Conservation (phyloP, 2,113 vertebrate species). For the Notothenia rossii region DNA sequence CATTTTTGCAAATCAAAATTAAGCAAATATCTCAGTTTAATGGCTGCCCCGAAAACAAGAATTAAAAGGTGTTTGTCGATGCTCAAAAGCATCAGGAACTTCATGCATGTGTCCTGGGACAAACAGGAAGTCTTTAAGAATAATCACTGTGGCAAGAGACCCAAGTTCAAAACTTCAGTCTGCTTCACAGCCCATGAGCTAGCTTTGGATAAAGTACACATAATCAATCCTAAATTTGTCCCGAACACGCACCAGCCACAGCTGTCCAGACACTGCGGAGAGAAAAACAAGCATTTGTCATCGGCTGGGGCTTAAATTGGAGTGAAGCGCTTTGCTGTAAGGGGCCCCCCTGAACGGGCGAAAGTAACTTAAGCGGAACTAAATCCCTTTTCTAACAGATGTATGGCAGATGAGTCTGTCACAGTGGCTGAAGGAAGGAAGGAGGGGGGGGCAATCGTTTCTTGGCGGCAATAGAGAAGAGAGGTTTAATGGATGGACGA, state of each 20-base stretch:
- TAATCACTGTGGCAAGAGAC: neutral
- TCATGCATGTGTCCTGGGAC: conserved; percentile 20
- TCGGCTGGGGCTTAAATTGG: conserved; percentile 58
- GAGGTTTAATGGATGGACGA: neutral
- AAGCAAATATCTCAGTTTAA: conserved; percentile 33
- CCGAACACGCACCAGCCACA: conserved; percentile 48
- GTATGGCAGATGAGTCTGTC: conserved; percentile 78
- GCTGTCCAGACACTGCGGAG: conserved; percentile 54
- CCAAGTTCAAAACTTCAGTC: conserved; percentile 20
- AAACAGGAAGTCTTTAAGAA: conserved; percentile 15
- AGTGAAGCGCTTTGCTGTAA: conserved; percentile 47
- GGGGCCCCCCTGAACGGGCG: conserved; percentile 48
- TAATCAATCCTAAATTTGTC: conserved; percentile 59
- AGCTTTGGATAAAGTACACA: conserved; percentile 52
- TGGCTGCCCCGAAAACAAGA: neutral
- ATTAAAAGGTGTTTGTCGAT: neutral
- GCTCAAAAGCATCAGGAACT: neutral
- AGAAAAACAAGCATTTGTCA: conserved; percentile 67
- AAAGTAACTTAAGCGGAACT: conserved; percentile 77
- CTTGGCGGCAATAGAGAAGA: conserved; percentile 23
- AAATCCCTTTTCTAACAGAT: conserved; percentile 81
- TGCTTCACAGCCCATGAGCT: conserved; percentile 43
- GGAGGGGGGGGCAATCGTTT: conserved; percentile 13
- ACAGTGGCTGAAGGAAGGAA: conserved; percentile 60
- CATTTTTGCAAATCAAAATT: conserved; percentile 17